Conservation (phyloP, 2,113 vertebrate species). For the Mobula hypostoma region DNA sequence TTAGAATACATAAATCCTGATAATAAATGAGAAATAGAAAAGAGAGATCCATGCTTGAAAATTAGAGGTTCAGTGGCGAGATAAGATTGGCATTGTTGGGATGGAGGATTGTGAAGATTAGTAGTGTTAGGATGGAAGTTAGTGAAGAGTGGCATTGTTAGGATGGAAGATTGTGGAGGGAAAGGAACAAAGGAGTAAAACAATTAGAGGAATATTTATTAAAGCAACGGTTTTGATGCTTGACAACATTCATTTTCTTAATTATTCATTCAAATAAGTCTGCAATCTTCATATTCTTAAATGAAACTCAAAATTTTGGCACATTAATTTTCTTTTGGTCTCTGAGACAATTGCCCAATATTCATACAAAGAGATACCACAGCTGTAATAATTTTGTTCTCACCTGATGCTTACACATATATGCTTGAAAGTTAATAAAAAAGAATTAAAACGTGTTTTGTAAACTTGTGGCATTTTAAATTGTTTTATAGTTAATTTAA, state of each 20-base stretch:
- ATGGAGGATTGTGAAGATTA: too few species aligned
- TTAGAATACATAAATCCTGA: too few species aligned
- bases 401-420: background rate
- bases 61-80: too few species aligned
- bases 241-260: background rate
- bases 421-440: background rate
- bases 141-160: too few species aligned
- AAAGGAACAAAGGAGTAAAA: background rate
- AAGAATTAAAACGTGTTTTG: too few species aligned
- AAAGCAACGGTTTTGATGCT: background rate
- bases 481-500: too few species aligned
- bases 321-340: background rate
- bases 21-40: too few species aligned
- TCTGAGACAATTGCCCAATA: background rate
- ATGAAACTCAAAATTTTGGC: background rate
- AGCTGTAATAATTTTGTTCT: background rate
- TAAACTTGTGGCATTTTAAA: too few species aligned
- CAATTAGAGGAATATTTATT: background rate
- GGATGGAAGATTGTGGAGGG: background rate
- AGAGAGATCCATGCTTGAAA: too few species aligned
- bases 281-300: background rate
- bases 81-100: too few species aligned
- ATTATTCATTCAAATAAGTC: background rate
- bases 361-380: background rate
- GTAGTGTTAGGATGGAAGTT: too few species aligned